Evolutionary conservation across 2,113 vertebrate genomes (phyloP).

Genomic region (Aviceda subcristata): DNA sequence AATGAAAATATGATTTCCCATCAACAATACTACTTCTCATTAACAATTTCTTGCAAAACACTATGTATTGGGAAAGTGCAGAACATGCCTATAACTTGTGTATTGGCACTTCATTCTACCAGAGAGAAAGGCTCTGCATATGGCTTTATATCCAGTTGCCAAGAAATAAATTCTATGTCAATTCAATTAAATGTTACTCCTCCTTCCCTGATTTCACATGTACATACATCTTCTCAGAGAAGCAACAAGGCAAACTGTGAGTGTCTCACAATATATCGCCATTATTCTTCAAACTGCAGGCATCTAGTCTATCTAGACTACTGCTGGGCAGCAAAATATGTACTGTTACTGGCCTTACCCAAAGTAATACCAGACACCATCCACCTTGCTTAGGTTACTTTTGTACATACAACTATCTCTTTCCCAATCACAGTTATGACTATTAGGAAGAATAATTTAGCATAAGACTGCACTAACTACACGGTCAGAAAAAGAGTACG

Average conservation of each 20-base stretch:
- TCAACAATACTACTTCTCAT: background rate
- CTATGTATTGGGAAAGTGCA: background rate
- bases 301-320: background rate
- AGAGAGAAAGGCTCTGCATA: background rate
- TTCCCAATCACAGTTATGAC: background rate
- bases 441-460: background rate
- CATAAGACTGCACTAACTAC: background rate
- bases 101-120: background rate
- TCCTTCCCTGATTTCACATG: background rate
- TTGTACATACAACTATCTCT: background rate
- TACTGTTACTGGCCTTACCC: background rate
- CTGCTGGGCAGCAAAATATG: background rate
- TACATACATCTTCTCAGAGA: background rate
- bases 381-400: background rate
- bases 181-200: background rate
- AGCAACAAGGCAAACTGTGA: background rate
- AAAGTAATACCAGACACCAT: background rate
- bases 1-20: background rate
- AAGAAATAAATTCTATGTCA: background rate
- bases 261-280: background rate
- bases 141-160: background rate
- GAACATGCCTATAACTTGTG: background rate
- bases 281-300: background rate
- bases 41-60: background rate
- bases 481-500: background rate